Conservation (phyloP, 2,113 vertebrate species). For the Scomber japonicus region DNA sequence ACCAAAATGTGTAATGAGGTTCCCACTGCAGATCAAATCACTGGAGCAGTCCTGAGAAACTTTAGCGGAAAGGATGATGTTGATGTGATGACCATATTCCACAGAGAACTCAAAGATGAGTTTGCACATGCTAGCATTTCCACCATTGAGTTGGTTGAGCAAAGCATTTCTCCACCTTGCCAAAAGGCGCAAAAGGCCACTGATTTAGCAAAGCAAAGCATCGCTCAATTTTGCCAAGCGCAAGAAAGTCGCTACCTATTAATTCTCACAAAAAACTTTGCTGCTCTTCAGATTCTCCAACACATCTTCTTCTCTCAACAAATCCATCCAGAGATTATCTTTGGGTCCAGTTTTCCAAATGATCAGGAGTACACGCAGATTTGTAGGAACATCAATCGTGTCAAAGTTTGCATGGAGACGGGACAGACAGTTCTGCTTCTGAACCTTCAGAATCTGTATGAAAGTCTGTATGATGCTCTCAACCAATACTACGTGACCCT, state of each 20-base stretch:
- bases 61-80: conserved; percentile 89
- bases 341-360: conserved; percentile 91
- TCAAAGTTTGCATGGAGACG: conserved; percentile 94
- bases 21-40: conserved; percentile 78
- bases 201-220: no score
- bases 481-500: conserved; percentile 94
- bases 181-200: conserved; percentile 85
- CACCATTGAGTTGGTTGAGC: conserved; percentile 82
- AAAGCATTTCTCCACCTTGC: conserved; percentile 84
- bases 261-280: conserved; percentile 89
- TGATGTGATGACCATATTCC: conserved; percentile 84
- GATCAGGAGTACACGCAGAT: conserved; percentile 94
- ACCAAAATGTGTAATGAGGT: conserved; percentile 65
- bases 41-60: conserved; percentile 88
- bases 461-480: conserved; percentile 93
- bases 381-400: conserved; percentile 91
- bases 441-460: conserved; percentile 92
- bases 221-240: conserved; percentile 38
- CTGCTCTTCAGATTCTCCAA: conserved; percentile 90
- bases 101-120: conserved; percentile 30
- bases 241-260: conserved; percentile 90
- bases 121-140: conserved; percentile 59
- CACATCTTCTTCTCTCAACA: conserved; percentile 74
- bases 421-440: conserved; percentile 90
- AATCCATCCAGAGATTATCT: conserved; percentile 89